Conservation (phyloP, 2,888 invertebrate genomes). For the Sesia apiformis region DNA sequence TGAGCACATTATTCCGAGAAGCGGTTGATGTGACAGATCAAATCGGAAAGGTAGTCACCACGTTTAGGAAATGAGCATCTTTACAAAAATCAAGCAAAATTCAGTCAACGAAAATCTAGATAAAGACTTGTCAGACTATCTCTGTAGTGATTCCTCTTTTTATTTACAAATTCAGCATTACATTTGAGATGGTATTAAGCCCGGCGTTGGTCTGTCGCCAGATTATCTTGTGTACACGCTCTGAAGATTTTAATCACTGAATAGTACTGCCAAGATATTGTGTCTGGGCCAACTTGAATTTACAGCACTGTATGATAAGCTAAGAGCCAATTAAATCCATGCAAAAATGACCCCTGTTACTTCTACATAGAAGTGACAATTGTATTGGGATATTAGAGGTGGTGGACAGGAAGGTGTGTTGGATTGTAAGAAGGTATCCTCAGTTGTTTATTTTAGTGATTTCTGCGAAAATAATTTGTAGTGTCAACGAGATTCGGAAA, state of each 20-base stretch:
- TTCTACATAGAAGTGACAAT: no score
- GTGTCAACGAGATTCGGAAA: neutral
- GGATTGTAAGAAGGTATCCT: neutral
- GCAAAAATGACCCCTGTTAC: no score
- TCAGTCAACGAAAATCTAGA: neutral
- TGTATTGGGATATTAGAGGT: neutral
- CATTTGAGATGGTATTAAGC: conserved; percentile 6
- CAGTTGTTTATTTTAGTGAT: neutral
- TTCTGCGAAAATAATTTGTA: neutral
- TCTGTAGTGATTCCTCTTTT: conserved; percentile 9
- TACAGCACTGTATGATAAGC: neutral
- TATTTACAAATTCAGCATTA: conserved; percentile 15
- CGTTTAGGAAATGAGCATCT: neutral
- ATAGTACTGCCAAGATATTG: conserved; percentile 45
- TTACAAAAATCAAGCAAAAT: neutral
- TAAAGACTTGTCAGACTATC: neutral
- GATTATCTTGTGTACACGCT: conserved; percentile 49
- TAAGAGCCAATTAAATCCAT: no score
- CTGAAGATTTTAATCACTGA: conserved; percentile 58
- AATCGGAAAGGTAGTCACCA: no score
- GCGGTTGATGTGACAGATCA: no score
- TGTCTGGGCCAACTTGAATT: neutral
- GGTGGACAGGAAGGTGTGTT: neutral
- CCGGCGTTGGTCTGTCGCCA: conserved; percentile 50
- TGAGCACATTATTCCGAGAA: no score